Evolutionary conservation across 1,140 invertebrate species (phyloP), one percentile per base, ranked within the genome.

Genomic region (Macrotrachela quadricornifera): DNA sequence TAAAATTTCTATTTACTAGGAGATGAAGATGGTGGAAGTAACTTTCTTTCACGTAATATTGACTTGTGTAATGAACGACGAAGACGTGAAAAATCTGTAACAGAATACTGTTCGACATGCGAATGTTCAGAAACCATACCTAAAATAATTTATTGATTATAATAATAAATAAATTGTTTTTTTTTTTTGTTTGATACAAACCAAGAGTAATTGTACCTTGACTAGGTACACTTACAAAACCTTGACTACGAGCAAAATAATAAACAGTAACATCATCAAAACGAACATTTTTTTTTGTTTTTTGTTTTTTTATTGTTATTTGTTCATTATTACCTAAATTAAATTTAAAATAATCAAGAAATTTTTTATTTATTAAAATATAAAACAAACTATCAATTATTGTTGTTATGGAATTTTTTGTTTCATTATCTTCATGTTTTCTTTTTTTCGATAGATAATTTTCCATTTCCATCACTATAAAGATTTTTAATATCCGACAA

Each of bases 151-250:
- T n/a, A n/a, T n/a, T n/a, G n/a, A n/a, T n/a, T n/a, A n/a, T 15
- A 49, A 45, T 14, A 47, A 55, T n/a, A 45, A 38, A 56, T 30
- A 46, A 16, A 42, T 17, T 30, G 6, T 43, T 16, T 6, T 37
- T n/a, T n/a, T n/a, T n/a, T n/a, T n/a, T n/a, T n/a, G n/a, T n/a
- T n/a, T n/a, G n/a, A n/a, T n/a, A n/a, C n/a, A n/a, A n/a, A 73
- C 88, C 90, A 50, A 94, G 73, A 11, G 88, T 94, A 40, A 85
- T 90, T 30, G 88, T 30, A 41, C 88, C 90, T 72, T 87, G 83
- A 49, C 86, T 91, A 50, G 90, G 90, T 49, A 96, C 85, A 74
- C 88, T 94, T 14, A 85, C 85, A 69, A 94, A 94, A n/a, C 90
- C 90, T 74, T 96, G 90, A 44, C 83, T 77, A 63, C 90, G 71